Conservation (phyloP, 2,888 invertebrate species). For the Epiblema foenella region DNA sequence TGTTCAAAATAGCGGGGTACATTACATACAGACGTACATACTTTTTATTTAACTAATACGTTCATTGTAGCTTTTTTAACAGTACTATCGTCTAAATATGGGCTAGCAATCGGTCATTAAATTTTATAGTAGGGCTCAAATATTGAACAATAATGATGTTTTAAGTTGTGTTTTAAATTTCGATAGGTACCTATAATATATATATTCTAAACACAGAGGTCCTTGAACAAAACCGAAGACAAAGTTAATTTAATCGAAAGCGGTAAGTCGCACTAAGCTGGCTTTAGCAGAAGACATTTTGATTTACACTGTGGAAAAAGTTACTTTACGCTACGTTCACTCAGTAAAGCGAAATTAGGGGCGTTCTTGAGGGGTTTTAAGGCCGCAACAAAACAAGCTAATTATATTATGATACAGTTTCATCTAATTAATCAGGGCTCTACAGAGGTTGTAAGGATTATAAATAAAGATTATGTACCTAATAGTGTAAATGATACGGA, state of each 20-base stretch:
- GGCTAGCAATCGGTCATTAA: too few species aligned
- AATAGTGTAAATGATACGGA: background rate
- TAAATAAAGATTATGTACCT: background rate
- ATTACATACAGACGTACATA: too few species aligned
- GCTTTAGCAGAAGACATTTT: slow-evolving; percentile 61
- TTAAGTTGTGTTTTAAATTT: slow-evolving; percentile 11
- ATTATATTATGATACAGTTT: slow-evolving; percentile 9
- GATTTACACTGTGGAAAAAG: slow-evolving; percentile 58
- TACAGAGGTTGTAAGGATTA: background rate
- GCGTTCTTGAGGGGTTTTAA: slow-evolving; percentile 12
- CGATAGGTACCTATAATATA: background rate
- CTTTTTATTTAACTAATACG: too few species aligned
- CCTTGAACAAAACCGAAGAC: slow-evolving; percentile 55
- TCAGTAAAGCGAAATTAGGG: slow-evolving; percentile 30
- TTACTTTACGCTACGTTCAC: slow-evolving; percentile 48
- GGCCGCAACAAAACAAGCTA: slow-evolving; percentile 11
- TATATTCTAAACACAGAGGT: slow-evolving; percentile 50
- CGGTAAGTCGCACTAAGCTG: slow-evolving; percentile 45
- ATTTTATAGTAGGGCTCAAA: too few species aligned
- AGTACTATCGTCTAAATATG: too few species aligned
- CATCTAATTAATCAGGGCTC: background rate
- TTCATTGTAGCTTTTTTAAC: too few species aligned
- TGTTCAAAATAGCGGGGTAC: too few species aligned
- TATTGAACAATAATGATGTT: background rate
- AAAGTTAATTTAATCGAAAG: slow-evolving; percentile 49